These are phyloP conservation scores for Omphaloscelis lunosa DNA, from an alignment of 2,888 invertebrate genomes.

Conservation along the genomic window DNA sequence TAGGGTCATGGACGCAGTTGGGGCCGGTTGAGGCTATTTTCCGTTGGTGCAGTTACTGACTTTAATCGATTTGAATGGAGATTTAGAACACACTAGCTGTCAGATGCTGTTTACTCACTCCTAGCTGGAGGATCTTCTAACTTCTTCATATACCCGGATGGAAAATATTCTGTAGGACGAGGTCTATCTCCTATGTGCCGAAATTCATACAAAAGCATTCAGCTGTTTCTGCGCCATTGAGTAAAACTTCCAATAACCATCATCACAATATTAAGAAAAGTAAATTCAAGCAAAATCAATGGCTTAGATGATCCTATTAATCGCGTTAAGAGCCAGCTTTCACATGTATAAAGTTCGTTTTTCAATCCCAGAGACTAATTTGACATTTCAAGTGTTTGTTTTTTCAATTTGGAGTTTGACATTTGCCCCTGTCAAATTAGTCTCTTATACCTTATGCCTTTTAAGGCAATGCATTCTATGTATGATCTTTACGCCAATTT, in stretches of 20 bases:
- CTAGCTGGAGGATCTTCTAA: background rate
- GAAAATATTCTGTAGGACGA: background rate
- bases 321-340: too few relatives aligned
- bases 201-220: background rate
- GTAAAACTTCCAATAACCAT: background rate
- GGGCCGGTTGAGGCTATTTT: background rate
- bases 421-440: too few relatives aligned
- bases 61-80: constrained; percentile 27
- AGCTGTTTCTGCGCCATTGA: background rate
- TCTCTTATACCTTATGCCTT: too few relatives aligned
- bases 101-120: background rate
- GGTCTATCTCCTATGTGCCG: background rate
- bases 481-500: background rate
- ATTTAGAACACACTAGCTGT: constrained; percentile 1
- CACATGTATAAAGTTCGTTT: too few relatives aligned
- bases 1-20: constrained; percentile 36
- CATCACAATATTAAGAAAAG: background rate
- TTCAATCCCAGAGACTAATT: too few relatives aligned
- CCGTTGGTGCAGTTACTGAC: background rate
- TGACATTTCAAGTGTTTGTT: too few relatives aligned
- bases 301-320: too few relatives aligned
- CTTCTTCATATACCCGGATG: background rate
- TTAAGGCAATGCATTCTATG: too few relatives aligned
- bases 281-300: background rate
- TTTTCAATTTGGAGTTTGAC: too few relatives aligned